A percentile compares a stretch with the other conserved stretches of the same genome.
These are phyloP conservation scores for Fulica atra DNA, from an alignment of 2,113 vertebrate genomes.

Conservation along the genomic window DNA sequence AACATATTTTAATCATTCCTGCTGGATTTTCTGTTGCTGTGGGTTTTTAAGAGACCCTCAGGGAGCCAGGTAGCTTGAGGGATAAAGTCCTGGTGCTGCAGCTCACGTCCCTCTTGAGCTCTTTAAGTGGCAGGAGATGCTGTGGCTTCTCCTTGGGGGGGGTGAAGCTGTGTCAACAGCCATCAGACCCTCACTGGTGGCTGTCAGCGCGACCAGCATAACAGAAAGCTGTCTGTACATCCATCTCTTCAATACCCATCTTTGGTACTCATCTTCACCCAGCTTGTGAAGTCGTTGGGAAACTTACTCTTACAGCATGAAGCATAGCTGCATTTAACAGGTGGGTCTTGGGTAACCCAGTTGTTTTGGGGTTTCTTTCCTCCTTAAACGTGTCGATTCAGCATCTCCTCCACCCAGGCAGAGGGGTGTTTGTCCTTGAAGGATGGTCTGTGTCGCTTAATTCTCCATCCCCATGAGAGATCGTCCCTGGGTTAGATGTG, in stretches of 20 bases:
- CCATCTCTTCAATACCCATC: too few relatives aligned
- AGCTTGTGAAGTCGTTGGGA: too few relatives aligned
- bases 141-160: background rate
- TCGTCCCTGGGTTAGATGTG: background rate
- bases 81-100: background rate
- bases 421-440: background rate
- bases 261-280: too few relatives aligned
- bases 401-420: background rate
- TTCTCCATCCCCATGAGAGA: background rate
- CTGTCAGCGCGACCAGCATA: background rate
- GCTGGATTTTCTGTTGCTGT: background rate
- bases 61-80: background rate
- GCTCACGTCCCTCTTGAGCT: background rate
- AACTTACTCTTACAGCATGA: too few relatives aligned
- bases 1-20: conserved; percentile 1
- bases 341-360: too few relatives aligned
- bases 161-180: background rate
- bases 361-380: too few relatives aligned
- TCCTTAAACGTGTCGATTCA: too few relatives aligned
- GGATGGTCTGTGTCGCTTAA: background rate
- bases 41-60: background rate
- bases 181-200: background rate
- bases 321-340: too few relatives aligned
- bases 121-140: background rate
- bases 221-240: too few relatives aligned